These are phyloP conservation scores for Ligdia adustata DNA, from an alignment of 2,888 invertebrate genomes.

Conservation along the genomic window DNA sequence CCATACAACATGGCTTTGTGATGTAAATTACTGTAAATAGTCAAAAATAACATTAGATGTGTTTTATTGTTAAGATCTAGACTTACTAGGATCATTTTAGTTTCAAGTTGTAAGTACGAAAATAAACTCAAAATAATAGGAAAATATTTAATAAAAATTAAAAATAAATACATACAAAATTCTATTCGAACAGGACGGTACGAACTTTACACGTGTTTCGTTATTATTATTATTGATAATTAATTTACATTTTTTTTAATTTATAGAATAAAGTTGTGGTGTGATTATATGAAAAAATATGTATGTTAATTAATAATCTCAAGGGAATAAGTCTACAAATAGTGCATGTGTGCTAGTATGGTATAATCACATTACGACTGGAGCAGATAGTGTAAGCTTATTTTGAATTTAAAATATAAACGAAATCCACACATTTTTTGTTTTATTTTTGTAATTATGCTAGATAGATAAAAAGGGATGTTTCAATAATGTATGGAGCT, in stretches of 20 bases:
- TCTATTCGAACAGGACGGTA: constrained; percentile 47
- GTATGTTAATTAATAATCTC: constrained; percentile 46
- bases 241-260: constrained; percentile 67
- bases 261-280: constrained; percentile 66
- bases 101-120: constrained; percentile 68
- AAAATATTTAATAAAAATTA: no score
- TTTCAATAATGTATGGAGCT: no score
- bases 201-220: constrained; percentile 64
- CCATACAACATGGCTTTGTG: constrained; percentile 69
- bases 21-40: constrained; percentile 83
- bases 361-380: constrained; percentile 70
- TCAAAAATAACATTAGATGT: constrained; percentile 55
- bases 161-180: no score
- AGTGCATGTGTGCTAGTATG: constrained; percentile 39
- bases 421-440: constrained; percentile 48
- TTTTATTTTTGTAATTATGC: constrained; percentile 45
- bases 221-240: constrained; percentile 51
- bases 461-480: no score
- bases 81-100: constrained; percentile 47
- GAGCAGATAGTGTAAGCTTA: constrained; percentile 76
- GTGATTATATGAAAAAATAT: constrained; percentile 65
- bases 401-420: constrained; percentile 78
- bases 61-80: constrained; percentile 65
- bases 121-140: constrained; percentile 44
- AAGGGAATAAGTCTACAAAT: constrained; percentile 37